Conservation (phyloP, 64 coral and sea anemone species). For the Pocillopora damicornis region DNA sequence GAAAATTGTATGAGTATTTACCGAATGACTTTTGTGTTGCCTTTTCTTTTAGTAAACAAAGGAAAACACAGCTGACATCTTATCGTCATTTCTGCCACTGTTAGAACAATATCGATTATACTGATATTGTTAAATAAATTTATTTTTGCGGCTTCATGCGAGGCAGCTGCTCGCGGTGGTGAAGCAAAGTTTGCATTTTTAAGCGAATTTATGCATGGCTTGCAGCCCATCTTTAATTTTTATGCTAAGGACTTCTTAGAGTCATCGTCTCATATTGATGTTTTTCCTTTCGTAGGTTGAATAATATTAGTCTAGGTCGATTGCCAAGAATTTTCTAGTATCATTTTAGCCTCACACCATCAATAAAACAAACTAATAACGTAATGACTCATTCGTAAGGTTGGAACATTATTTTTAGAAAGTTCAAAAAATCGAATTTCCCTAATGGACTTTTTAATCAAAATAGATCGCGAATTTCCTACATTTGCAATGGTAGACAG, state of each 20-base stretch:
- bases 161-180: not conserved
- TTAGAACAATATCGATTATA: conserved; percentile 4
- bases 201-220: not conserved
- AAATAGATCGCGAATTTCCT: not conserved
- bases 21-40: conserved; percentile 1
- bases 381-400: not conserved
- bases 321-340: not conserved
- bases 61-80: not conserved
- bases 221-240: not conserved
- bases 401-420: not conserved
- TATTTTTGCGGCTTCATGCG: not conserved
- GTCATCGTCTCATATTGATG: not conserved
- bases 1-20: conserved; percentile 38
- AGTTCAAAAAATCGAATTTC: not conserved
- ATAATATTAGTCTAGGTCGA: not conserved
- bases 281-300: not conserved
- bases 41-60: conserved; percentile 24
- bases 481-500: not conserved
- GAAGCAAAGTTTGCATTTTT: conserved; percentile 32
- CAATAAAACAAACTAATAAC: not conserved
- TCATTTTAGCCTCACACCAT: not conserved
- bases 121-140: conserved; percentile 36
- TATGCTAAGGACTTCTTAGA: not conserved
- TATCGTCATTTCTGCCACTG: conserved; percentile 4
- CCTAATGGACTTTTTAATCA: not conserved